These are phyloP conservation scores for Nibea albiflora DNA, from an alignment of 2,113 vertebrate species.

Conservation along the genomic window DNA sequence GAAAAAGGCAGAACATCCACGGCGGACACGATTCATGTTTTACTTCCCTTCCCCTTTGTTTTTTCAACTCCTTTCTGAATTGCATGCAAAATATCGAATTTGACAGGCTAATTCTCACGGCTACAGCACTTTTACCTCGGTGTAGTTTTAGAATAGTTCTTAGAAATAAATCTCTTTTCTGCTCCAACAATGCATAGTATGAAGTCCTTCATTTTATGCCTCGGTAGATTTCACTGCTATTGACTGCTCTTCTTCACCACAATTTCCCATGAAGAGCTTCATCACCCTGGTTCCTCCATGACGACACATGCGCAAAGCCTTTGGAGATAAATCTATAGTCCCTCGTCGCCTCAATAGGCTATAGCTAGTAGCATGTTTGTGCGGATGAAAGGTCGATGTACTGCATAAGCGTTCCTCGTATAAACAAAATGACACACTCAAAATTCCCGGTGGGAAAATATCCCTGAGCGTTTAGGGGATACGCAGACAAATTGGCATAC, in stretches of 20 bases:
- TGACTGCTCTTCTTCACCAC: neutral
- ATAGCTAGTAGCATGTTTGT: constrained; percentile 37
- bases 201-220: neutral
- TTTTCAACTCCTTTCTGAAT: constrained; percentile 5
- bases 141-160: neutral
- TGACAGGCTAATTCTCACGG: constrained; percentile 9
- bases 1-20: neutral
- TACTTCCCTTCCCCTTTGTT: neutral
- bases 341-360: constrained; percentile 26
- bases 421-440: constrained; percentile 48
- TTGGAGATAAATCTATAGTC: constrained; percentile 32
- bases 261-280: constrained; percentile 25
- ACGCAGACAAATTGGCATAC: constrained; percentile 42
- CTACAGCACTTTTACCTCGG: neutral
- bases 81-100: neutral
- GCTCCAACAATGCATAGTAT: neutral
- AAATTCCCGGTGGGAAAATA: constrained; percentile 29
- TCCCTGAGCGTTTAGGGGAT: constrained; percentile 29
- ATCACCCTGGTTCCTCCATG: constrained; percentile 22
- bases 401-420: constrained; percentile 29
- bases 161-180: constrained; percentile 8
- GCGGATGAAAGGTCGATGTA: constrained; percentile 31
- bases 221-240: constrained; percentile 4
- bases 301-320: neutral
- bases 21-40: constrained; percentile 27